phyloP scores from a whole-genome alignment of 1,140 invertebrate species.

The Drosophila funebris region DNA sequence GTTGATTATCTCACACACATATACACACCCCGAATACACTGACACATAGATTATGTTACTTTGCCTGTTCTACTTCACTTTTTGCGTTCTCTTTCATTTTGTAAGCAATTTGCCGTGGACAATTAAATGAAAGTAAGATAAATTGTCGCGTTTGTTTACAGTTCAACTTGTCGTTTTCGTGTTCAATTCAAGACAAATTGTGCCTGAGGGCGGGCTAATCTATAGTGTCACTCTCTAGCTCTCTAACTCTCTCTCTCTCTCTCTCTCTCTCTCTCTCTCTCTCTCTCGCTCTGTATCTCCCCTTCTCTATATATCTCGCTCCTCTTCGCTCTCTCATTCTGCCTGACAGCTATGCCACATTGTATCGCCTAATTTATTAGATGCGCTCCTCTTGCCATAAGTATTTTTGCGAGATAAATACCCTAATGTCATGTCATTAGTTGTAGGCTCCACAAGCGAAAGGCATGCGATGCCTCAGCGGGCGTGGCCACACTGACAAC shows the following conservation, averaged over 20 bases:
- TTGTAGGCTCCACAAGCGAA: constrained; percentile 39
- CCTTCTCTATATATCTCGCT: too few species aligned
- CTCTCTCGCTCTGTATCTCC: neutral
- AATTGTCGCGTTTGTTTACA: constrained; percentile 82
- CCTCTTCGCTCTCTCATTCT: neutral
- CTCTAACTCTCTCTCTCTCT: neutral
- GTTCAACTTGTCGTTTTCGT: constrained; percentile 64
- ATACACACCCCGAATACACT: constrained; percentile 6
- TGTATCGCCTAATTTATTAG: constrained; percentile 72
- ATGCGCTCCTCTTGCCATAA: constrained; percentile 58
- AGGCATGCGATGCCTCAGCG: neutral
- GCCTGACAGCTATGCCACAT: constrained; percentile 5
- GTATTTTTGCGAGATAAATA: constrained; percentile 71
- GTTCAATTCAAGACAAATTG: constrained; percentile 61
- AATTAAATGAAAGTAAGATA: constrained; percentile 82
- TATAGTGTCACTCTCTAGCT: constrained; percentile 4
- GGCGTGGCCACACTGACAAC: constrained; percentile 17
- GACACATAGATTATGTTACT: constrained; percentile 41
- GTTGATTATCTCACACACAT: constrained; percentile 60
- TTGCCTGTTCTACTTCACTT: constrained; percentile 47
- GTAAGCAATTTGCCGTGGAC: constrained; percentile 72
- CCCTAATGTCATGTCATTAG: constrained; percentile 65
- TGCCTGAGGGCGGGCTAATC: constrained; percentile 41
- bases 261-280: neutral
- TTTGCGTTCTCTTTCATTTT: constrained; percentile 61